Conservation (phyloP, 1,140 invertebrate species). For the Trichomalopsis sarcophagae region DNA sequence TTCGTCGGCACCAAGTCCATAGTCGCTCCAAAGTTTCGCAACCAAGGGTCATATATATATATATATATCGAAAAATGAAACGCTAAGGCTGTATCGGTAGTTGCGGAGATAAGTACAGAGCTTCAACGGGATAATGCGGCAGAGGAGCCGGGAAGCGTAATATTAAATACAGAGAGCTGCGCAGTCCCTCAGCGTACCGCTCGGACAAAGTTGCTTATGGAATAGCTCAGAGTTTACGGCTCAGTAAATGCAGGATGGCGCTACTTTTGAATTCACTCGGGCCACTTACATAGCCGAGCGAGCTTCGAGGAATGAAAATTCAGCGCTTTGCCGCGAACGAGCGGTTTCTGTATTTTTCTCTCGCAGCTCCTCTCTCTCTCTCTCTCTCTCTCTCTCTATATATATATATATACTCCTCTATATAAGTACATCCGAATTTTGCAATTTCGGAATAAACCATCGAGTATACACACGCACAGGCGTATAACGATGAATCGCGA, state of each 20-base stretch:
- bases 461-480: neutral
- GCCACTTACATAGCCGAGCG: conserved; percentile 24
- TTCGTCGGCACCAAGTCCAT: too few relatives aligned
- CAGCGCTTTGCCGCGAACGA: conserved; percentile 57
- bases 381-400: too few relatives aligned
- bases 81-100: neutral
- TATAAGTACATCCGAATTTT: neutral
- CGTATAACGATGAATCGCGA: neutral
- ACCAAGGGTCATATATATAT: neutral
- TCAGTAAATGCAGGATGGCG: conserved; percentile 58
- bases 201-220: too few relatives aligned
- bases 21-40: too few relatives aligned
- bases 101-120: neutral
- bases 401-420: too few relatives aligned
- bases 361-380: conserved; percentile 4
- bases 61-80: neutral
- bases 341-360: conserved; percentile 32
- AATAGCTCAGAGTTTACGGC: conserved; percentile 46
- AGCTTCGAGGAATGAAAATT: conserved; percentile 58
- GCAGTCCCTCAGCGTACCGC: neutral
- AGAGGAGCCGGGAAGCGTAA: neutral
- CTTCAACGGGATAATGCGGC: neutral
- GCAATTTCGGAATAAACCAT: neutral
- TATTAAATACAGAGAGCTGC: conserved; percentile 15
- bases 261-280: conserved; percentile 64